Percentiles rank a stretch among this genome's conserved stretches.
These are phyloP conservation scores for Coenonympha glycerion DNA, from an alignment of 2,888 invertebrate species.

Conservation along the genomic window DNA sequence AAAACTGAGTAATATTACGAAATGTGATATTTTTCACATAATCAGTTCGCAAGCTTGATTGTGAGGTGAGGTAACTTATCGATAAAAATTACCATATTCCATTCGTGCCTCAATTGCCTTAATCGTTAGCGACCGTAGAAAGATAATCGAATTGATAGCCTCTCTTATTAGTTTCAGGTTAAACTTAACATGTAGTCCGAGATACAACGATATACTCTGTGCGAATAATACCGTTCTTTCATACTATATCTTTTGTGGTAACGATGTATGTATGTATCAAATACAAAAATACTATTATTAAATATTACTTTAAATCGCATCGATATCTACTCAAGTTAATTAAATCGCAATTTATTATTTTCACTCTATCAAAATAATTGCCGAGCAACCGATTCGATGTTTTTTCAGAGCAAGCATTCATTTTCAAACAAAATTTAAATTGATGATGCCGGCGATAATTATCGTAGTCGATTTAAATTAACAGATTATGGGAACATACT, in stretches of 20 bases:
- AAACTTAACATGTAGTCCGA: no score
- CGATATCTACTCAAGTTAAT: constrained; percentile 1
- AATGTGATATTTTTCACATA: no score
- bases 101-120: no score
- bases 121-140: no score
- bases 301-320: neutral
- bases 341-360: constrained; percentile 3
- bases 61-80: no score
- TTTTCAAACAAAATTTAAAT: constrained; percentile 44
- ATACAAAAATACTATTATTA: neutral
- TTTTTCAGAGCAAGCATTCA: constrained; percentile 28
- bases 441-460: constrained; percentile 38
- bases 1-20: no score
- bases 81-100: no score
- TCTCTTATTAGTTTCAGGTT: no score
- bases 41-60: no score
- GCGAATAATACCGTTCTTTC: no score
- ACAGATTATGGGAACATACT: constrained; percentile 32
- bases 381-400: constrained; percentile 23
- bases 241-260: neutral
- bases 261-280: neutral
- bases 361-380: constrained; percentile 24
- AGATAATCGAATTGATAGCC: no score
- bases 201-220: no score
- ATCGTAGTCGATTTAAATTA: constrained; percentile 39